phyloP scores from a whole-genome alignment of 2,797 vertebrate species.

The Artibeus lituratus region DNA sequence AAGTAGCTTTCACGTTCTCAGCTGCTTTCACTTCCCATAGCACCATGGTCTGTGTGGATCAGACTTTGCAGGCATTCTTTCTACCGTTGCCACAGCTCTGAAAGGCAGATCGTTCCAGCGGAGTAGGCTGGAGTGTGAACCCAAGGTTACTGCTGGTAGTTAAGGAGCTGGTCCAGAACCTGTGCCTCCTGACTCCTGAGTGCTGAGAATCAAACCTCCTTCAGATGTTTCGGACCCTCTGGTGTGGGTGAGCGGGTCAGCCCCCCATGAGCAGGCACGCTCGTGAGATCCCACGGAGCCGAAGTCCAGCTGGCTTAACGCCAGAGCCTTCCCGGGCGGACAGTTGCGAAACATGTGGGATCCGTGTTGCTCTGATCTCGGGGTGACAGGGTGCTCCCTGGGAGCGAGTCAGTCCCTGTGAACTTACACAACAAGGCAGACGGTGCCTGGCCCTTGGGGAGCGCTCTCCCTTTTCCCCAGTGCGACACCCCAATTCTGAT shows the following conservation, averaged over 20 bases:
- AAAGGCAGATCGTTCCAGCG: not conserved
- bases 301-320: not conserved
- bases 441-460: not conserved
- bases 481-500: not conserved
- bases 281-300: not conserved
- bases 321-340: not conserved
- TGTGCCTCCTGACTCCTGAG: not conserved
- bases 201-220: not conserved
- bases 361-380: not conserved
- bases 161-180: not conserved
- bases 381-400: not conserved
- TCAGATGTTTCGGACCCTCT: not conserved
- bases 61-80: not conserved
- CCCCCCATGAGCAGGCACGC: not conserved
- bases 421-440: not conserved
- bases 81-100: not conserved
- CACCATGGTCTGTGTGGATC: not conserved
- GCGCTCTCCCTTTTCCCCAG: not conserved
- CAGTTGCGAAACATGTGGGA: not conserved
- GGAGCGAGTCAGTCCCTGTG: slow-evolving; percentile 16
- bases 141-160: not conserved
- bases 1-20: not conserved
- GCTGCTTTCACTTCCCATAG: not conserved
- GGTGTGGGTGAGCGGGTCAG: not conserved
- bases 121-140: not conserved